A percentile compares a stretch with the other conserved stretches of the same genome.
Conservation (phyloP, 1,140 invertebrate species). For the Bombus haemorrhoidalis region DNA sequence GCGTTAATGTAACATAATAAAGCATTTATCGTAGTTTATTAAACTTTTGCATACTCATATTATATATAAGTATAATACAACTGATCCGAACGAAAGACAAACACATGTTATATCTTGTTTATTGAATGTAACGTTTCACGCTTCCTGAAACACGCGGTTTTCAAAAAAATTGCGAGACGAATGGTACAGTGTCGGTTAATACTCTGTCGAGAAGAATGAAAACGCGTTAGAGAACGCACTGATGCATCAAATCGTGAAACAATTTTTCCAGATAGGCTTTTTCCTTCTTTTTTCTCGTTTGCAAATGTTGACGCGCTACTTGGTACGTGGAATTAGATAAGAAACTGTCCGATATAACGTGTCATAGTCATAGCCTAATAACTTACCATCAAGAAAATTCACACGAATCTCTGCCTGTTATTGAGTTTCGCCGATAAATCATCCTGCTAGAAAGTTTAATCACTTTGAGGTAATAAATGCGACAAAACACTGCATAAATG, state of each 20-base stretch:
- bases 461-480: not conserved
- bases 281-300: not conserved
- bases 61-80: not conserved
- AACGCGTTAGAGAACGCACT: not conserved
- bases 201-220: slow-evolving; percentile 1
- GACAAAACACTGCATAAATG: not conserved
- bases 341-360: not conserved
- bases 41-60: not conserved
- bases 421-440: slow-evolving; percentile 41
- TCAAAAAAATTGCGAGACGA: not conserved
- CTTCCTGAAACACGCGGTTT: not conserved
- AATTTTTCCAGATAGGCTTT: not conserved
- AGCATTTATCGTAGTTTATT: not conserved
- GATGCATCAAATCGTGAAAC: slow-evolving; percentile 14
- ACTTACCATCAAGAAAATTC: not conserved
- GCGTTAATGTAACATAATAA: not conserved
- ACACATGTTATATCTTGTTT: not conserved
- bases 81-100: not conserved
- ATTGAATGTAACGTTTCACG: not conserved
- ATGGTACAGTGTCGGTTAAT: not conserved
- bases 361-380: slow-evolving; percentile 20
- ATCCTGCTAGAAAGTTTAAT: slow-evolving; percentile 32
- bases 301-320: not conserved
- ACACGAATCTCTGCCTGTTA: not conserved
- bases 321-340: not conserved